These are phyloP conservation scores for Alfaro cultratus DNA, from an alignment of 2,797 vertebrate species.

Conservation along the genomic window DNA sequence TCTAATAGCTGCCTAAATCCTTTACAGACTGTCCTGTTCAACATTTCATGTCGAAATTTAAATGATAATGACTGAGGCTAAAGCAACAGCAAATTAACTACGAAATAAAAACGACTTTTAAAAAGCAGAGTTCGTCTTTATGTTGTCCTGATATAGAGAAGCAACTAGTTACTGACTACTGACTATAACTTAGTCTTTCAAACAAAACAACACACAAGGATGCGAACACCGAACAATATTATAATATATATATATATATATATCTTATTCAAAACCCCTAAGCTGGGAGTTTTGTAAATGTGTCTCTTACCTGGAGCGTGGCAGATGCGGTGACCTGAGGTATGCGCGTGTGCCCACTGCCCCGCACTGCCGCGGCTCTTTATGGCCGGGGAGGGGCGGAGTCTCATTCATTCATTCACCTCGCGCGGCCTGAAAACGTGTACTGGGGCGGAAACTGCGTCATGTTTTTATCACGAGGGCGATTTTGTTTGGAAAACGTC, in stretches of 20 bases:
- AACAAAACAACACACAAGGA: neutral
- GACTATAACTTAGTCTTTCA: neutral
- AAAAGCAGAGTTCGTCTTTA: neutral
- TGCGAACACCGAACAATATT: neutral
- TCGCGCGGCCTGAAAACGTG: neutral
- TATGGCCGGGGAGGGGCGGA: neutral
- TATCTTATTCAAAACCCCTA: neutral
- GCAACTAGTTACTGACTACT: neutral
- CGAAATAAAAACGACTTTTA: neutral
- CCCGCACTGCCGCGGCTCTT: neutral
- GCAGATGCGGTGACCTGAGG: neutral
- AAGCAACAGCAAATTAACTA: neutral
- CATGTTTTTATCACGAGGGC: neutral
- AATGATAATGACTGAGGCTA: neutral
- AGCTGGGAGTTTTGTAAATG: neutral
- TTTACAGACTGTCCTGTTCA: neutral
- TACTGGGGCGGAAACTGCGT: neutral
- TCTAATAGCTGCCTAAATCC: neutral
- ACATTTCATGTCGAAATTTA: neutral
- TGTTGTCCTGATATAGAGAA: neutral
- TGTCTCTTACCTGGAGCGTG: slow-evolving; percentile 1
- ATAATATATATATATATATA: neutral
- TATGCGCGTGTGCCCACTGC: neutral
- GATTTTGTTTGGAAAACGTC: neutral
- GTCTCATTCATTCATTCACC: neutral